phyloP scores from a whole-genome alignment of 1,140 invertebrate genomes.

The Drosophila busckii region DNA sequence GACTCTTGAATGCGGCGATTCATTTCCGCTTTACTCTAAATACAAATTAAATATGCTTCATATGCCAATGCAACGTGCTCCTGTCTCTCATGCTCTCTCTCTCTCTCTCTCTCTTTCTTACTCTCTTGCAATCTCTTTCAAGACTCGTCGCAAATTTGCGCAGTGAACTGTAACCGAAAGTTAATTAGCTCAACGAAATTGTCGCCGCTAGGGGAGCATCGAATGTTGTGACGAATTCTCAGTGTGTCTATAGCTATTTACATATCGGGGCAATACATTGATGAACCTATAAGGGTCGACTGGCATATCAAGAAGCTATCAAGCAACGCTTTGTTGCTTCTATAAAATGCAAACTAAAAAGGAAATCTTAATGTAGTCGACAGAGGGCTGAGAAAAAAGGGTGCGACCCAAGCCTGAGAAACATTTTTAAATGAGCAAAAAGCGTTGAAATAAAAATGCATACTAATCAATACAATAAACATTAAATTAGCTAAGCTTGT shows the following conservation, averaged over 20 bases:
- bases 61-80: background rate
- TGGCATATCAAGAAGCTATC: too few relatives aligned
- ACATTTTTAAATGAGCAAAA: conserved; percentile 5
- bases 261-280: conserved; percentile 19
- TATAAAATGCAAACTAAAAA: conserved; percentile 35
- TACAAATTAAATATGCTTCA: conserved; percentile 45
- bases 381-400: conserved; percentile 32
- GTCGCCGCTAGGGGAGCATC: conserved; percentile 28
- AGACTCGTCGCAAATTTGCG: conserved; percentile 54
- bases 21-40: conserved; percentile 53
- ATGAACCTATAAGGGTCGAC: conserved; percentile 51
- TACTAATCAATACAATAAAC: too few relatives aligned
- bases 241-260: conserved; percentile 28
- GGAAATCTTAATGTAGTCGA: conserved; percentile 40
- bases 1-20: conserved; percentile 48
- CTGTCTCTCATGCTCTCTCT: too few relatives aligned
- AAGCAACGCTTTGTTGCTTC: too few relatives aligned
- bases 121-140: too few relatives aligned
- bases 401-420: conserved; percentile 26
- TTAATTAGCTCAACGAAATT: conserved; percentile 67
- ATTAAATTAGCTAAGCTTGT: too few relatives aligned
- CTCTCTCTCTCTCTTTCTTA: background rate
- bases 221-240: conserved; percentile 23
- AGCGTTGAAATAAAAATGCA: background rate
- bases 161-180: conserved; percentile 73